Evolutionary conservation across 2,113 vertebrate genomes (phyloP).

Genomic region (Manacus vitellinus): DNA sequence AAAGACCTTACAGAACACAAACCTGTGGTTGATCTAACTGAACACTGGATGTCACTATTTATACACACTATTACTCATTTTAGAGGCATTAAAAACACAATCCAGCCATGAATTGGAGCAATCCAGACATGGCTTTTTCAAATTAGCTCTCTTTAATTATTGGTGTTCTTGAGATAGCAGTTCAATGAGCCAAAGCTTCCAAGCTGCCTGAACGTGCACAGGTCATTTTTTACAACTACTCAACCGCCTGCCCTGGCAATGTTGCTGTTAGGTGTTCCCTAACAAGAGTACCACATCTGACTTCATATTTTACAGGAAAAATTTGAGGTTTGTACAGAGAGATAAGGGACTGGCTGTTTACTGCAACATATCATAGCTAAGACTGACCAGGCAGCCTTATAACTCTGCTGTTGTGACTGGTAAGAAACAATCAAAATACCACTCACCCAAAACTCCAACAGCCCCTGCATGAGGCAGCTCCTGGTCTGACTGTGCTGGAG

Average conservation of each 20-base stretch:
- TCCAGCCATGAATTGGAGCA: background rate
- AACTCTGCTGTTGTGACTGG: background rate
- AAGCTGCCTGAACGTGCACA: background rate
- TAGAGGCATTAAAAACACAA: constrained; percentile 21
- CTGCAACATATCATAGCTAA: background rate
- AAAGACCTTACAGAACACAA: constrained; percentile 20
- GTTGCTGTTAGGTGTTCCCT: background rate
- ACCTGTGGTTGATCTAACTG: constrained; percentile 64
- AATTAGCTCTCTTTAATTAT: background rate
- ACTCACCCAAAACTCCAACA: background rate
- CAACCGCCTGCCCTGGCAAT: background rate
- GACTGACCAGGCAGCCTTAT: background rate
- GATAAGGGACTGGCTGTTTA: background rate
- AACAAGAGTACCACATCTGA: rapidly evolving
- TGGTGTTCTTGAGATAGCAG: background rate
- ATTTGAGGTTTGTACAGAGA: background rate
- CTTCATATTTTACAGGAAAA: background rate
- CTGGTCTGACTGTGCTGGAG: background rate
- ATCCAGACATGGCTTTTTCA: background rate
- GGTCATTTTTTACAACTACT: background rate
- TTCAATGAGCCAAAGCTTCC: background rate
- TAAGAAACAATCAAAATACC: background rate
- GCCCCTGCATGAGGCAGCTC: background rate
- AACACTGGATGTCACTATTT: constrained; percentile 72
- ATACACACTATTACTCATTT: constrained; percentile 63